Evolutionary conservation across 2,113 vertebrate species (phyloP).

Genomic region (Eretmochelys imbricata): DNA sequence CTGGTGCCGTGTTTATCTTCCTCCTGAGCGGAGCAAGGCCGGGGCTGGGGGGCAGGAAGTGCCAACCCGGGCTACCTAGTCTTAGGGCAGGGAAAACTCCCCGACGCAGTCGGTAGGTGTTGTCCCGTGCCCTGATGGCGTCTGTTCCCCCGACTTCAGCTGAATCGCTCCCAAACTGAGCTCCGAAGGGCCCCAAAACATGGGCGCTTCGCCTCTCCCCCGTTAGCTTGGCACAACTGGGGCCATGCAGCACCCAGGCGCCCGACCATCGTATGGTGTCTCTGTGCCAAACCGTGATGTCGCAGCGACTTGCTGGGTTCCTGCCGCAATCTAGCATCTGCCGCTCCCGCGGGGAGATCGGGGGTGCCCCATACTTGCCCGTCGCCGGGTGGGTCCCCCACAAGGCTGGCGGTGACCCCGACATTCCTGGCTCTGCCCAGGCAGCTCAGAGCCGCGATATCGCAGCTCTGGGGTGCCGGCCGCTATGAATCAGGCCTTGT

Average conservation of each 20-base stretch:
- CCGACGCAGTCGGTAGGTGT: not conserved
- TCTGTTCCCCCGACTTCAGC: not conserved
- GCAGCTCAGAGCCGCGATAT: not conserved
- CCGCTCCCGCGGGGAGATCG: not conserved
- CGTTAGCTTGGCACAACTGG: not conserved
- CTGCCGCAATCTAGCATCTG: not conserved
- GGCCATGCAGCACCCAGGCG: not conserved
- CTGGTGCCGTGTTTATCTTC: not conserved
- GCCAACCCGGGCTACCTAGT: no score
- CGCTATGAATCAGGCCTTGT: no score
- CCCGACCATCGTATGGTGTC: not conserved
- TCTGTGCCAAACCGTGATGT: not conserved
- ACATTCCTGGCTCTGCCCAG: not conserved
- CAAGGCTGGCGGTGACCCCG: no score
- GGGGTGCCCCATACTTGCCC: not conserved
- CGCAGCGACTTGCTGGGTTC: not conserved
- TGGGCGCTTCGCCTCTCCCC: not conserved
- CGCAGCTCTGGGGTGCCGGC: no score
- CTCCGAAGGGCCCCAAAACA: not conserved
- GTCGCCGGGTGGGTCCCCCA: no score
- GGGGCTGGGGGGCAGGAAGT: not conserved
- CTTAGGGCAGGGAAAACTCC: not conserved
- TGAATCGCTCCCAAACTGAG: not conserved
- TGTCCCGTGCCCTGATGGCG: not conserved
- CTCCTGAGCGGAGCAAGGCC: not conserved